Base-by-base conservation (phyloP, 2,888 invertebrate species). In the Plebejus anna region DNA sequence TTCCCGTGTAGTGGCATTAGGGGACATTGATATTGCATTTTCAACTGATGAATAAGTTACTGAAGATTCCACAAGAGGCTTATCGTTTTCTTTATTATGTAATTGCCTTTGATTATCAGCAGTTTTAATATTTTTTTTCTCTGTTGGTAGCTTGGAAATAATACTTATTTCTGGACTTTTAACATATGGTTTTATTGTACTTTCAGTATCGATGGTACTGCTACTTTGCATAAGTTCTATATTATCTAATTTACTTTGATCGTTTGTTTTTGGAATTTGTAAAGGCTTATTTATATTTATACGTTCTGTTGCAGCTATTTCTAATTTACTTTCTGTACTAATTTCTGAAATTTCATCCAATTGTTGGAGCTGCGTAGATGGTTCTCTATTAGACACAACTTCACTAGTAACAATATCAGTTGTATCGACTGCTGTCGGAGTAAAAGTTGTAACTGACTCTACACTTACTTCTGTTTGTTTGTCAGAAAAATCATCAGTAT, bases 71-170 rank as follows among this genome's bases (percentile, higher is more conserved):
- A 5, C 32, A 66, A 66, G 32, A 32, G 5, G 36, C 6, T 66
- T 73, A 73, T 32, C n/a, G 32, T 73, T 73, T 73, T 32, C 32
- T 36, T 91, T 90, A 77, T 86, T 89, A 78, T 88, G 90, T 76
- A 93, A 82, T 80, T 92, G 87, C 78, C 92, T 84, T 85, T 91
- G 91, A 82, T 92, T 92, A 82, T 92, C 92, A n/a, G 90, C 88
- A 4, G 88, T 89, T 82, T 92, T 93, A 6, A 89, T 89, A 79
- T 89, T 90, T 86, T 90, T 91, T 80, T 86, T 92, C 81, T 92
- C 91, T 77, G 80, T 82, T 1, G 83, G 81, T 75, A 83, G 82
- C 78, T 86, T 84, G 13, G 85, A 84, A 38, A 85, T 82, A 47
- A 86, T 86, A 81, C 80, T 84, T 13, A 80, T 81, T 79, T 82